phyloP scores from a whole-genome alignment of 2,888 invertebrate genomes.

The Labia minor region DNA sequence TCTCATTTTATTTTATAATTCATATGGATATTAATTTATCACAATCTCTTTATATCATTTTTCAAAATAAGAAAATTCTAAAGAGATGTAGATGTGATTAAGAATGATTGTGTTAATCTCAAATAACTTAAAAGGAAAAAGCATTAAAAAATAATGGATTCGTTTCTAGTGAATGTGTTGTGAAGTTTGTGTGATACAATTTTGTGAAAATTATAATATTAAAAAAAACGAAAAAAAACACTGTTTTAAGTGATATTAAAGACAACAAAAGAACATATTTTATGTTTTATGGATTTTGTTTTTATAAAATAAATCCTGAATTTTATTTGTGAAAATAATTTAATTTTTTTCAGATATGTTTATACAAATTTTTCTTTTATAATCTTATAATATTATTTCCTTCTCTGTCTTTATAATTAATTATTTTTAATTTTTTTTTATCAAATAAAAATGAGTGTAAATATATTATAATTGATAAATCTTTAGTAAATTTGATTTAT shows the following conservation, averaged over 20 bases:
- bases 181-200: slow-evolving; percentile 13
- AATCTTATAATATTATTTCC: too few relatives aligned
- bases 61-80: not conserved
- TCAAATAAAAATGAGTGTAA: too few relatives aligned
- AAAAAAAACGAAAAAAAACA: not conserved
- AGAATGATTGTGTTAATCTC: not conserved
- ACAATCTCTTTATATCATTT: not conserved
- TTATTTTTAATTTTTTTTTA: too few relatives aligned
- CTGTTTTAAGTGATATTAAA: slow-evolving; percentile 4
- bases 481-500: too few relatives aligned
- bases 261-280: not conserved
- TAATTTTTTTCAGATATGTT: not conserved
- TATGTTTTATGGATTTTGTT: not conserved
- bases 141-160: not conserved
- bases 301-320: not conserved
- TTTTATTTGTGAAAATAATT: not conserved
- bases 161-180: slow-evolving; percentile 7
- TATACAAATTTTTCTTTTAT: too few relatives aligned
- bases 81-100: not conserved
- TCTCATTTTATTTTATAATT: not conserved
- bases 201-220: slow-evolving; percentile 5
- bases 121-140: not conserved
- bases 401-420: too few relatives aligned
- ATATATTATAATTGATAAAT: too few relatives aligned
- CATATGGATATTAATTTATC: not conserved